Conservation (phyloP, 2,888 invertebrate species). For the Formica aserva region DNA sequence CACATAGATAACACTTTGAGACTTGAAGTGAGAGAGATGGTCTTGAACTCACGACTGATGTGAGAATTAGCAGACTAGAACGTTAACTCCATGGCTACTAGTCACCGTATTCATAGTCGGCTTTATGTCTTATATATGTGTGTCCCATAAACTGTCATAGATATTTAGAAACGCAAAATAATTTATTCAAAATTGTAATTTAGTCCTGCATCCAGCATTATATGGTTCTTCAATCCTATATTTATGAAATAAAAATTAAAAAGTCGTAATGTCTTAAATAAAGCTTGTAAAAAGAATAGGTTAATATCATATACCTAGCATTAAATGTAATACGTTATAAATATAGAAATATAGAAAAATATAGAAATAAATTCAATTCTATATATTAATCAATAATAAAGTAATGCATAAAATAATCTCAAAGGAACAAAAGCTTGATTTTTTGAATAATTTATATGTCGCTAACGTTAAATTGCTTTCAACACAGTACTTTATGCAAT, state of each 20-base stretch:
- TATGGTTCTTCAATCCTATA: neutral
- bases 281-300: neutral
- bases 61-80: neutral
- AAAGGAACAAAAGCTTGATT: neutral
- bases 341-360: neutral
- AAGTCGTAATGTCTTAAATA: neutral
- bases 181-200: neutral
- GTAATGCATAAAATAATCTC: neutral
- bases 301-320: neutral
- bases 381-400: neutral
- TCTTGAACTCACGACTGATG: slow-evolving; percentile 9
- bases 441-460: neutral
- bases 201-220: neutral
- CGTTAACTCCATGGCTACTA: neutral
- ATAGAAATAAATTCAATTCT: neutral
- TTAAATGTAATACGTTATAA: neutral
- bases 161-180: neutral
- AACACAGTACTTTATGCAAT: neutral
- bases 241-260: neutral
- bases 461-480: neutral
- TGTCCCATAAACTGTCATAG: neutral
- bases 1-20: slow-evolving; percentile 57
- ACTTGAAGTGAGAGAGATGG: slow-evolving; percentile 4
- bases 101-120: neutral
- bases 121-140: neutral